Percentiles rank a stretch among this genome's conserved stretches.
These are phyloP conservation scores for Apodemia duryi DNA, from an alignment of 2,888 invertebrate species.

Conservation along the genomic window DNA sequence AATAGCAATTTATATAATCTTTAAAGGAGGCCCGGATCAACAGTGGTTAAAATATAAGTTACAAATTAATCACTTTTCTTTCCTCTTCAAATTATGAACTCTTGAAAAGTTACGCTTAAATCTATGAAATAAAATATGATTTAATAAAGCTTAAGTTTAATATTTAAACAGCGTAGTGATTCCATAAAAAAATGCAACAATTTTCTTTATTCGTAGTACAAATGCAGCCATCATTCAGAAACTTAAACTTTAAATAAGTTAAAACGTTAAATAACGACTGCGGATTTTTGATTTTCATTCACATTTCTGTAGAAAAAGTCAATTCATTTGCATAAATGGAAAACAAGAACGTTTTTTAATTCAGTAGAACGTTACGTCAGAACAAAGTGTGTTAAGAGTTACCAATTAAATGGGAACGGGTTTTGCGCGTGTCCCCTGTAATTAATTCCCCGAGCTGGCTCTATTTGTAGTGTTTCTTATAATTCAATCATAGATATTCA, in stretches of 20 bases:
- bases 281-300: slow-evolving; percentile 9
- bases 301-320: slow-evolving; percentile 7
- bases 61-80: no score
- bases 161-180: no score
- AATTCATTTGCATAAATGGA: slow-evolving; percentile 14
- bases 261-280: slow-evolving; percentile 1
- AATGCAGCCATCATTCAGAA: neutral
- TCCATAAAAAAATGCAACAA: neutral
- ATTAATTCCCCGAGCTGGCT: slow-evolving; percentile 11
- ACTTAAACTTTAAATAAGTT: slow-evolving; percentile 7
- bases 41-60: no score
- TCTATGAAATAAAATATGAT: no score
- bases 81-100: no score
- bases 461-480: slow-evolving; percentile 17
- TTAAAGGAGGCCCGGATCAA: no score
- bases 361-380: slow-evolving; percentile 12
- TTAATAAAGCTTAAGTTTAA: no score
- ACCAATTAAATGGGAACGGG: slow-evolving; percentile 17
- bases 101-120: no score
- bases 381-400: slow-evolving; percentile 20
- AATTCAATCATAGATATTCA: slow-evolving; percentile 1
- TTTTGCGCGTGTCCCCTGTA: slow-evolving; percentile 9
- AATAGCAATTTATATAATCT: no score
- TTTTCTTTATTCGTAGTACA: neutral
- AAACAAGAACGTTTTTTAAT: slow-evolving; percentile 13